phyloP scores from a whole-genome alignment of 2,113 vertebrate species.

The Bambusicola thoracicus region DNA sequence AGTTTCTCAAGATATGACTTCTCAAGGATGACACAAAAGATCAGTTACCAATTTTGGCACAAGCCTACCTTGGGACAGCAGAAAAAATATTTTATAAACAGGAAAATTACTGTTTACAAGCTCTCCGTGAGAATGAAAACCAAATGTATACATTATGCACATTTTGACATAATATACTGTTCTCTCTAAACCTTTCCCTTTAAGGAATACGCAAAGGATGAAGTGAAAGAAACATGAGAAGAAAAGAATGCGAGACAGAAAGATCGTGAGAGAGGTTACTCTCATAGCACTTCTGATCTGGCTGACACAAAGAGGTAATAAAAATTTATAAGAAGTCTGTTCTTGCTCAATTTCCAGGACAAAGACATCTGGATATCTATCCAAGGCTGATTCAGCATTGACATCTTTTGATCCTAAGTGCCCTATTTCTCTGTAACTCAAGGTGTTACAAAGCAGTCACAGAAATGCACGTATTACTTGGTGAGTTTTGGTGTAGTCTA shows the following conservation, averaged over 20 bases:
- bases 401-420: neutral
- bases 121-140: neutral
- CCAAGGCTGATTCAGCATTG: conserved; percentile 34
- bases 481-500: neutral
- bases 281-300: conserved; percentile 8
- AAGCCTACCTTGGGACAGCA: neutral
- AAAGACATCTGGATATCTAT: neutral
- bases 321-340: conserved; percentile 7
- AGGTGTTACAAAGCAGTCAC: neutral
- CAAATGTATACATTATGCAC: neutral
- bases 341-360: conserved; percentile 44
- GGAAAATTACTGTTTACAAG: neutral
- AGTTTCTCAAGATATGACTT: neutral
- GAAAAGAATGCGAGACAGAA: neutral
- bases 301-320: conserved; percentile 45
- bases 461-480: neutral
- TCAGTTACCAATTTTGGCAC: neutral
- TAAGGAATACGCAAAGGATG: neutral
- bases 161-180: neutral
- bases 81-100: neutral
- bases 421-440: conserved; percentile 1
- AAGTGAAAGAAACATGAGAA: neutral
- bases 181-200: neutral
- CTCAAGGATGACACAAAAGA: neutral
- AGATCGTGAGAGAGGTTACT: conserved; percentile 55